A percentile compares a stretch with the other conserved stretches of the same genome.
Evolutionary conservation across 2,797 vertebrate genomes (phyloP).

Genomic region (Syngnathus rostellatus): DNA sequence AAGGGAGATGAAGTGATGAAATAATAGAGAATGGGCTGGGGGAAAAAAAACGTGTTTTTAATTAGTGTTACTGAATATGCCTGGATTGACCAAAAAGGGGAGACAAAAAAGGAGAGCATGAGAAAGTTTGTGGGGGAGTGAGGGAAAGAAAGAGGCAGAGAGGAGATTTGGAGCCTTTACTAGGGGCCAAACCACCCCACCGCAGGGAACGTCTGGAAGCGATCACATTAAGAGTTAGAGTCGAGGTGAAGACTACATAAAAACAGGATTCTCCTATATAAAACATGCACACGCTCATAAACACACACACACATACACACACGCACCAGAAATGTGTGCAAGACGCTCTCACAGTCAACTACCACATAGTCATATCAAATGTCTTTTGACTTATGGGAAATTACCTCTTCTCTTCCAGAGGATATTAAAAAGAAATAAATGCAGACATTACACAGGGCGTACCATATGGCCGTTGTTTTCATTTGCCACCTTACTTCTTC

Average conservation of each 20-base stretch:
- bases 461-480: neutral
- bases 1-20: conserved; percentile 12
- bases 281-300: conserved; percentile 14
- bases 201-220: conserved; percentile 51
- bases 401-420: conserved; percentile 19
- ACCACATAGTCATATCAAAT: conserved; percentile 25
- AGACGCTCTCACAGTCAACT: conserved; percentile 21
- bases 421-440: conserved; percentile 33
- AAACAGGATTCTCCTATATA: conserved; percentile 21
- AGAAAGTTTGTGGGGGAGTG: conserved; percentile 17
- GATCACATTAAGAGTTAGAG: conserved; percentile 37
- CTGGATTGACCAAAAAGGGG: conserved; percentile 1
- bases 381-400: conserved; percentile 16
- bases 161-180: conserved; percentile 30
- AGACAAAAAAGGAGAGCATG: conserved; percentile 24
- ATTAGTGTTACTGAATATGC: conserved; percentile 1
- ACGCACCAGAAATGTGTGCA: conserved; percentile 7
- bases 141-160: conserved; percentile 9
- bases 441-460: conserved; percentile 17
- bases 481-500: neutral
- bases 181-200: conserved; percentile 31
- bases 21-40: conserved; percentile 11
- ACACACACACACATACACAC: conserved; percentile 7
- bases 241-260: conserved; percentile 22
- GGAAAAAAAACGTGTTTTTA: neutral